Evolutionary conservation across 2,113 vertebrate genomes (phyloP).

Genomic region (Gymnocephalus cernua): DNA sequence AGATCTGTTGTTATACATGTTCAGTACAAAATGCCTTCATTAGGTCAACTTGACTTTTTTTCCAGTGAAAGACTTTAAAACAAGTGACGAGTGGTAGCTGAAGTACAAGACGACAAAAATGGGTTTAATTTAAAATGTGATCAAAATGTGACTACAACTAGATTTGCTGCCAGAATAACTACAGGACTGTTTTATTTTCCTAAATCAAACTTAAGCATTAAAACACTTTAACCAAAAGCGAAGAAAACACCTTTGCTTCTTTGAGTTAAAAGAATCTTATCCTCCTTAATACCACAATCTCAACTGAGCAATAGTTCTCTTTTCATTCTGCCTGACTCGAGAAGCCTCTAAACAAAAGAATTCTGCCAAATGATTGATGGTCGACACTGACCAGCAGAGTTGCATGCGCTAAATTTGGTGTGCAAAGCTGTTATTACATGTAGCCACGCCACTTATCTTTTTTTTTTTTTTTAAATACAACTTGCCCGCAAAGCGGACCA

Average conservation of each 20-base stretch:
- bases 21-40: not conserved
- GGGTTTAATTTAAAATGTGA: not conserved
- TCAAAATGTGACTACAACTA: not conserved
- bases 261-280: not conserved
- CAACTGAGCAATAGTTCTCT: not conserved
- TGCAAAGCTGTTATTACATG: conserved; percentile 20
- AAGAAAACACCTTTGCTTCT: not conserved
- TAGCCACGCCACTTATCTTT: conserved; percentile 28
- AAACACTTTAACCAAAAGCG: not conserved
- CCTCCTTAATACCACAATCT: not conserved
- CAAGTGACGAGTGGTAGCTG: not conserved
- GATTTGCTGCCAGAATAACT: not conserved
- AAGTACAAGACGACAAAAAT: not conserved
- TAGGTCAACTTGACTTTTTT: no score
- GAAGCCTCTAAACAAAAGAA: not conserved
- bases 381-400: not conserved
- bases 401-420: not conserved
- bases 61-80: not conserved
- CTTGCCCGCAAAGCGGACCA: not conserved
- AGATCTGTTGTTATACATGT: conserved; percentile 3
- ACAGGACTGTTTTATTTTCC: not conserved
- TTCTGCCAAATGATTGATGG: not conserved
- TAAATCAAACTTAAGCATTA: not conserved
- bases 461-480: conserved; percentile 6
- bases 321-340: conserved; percentile 7